Evolutionary conservation across 1,140 invertebrate species (phyloP).

Genomic region (Sycophila sp.): DNA sequence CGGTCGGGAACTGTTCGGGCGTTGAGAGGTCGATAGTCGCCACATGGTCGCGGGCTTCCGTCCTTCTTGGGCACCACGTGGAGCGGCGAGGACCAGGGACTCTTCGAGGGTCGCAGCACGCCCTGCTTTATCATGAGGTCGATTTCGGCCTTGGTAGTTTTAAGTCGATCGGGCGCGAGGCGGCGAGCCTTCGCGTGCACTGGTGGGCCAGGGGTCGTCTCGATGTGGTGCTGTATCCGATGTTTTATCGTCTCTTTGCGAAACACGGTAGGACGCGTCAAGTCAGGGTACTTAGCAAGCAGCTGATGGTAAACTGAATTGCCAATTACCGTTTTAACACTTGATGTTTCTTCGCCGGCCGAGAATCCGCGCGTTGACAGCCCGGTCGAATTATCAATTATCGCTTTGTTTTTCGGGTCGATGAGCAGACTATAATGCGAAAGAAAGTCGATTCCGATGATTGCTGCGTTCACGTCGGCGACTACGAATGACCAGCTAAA

Average conservation of each 20-base stretch:
- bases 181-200: slow-evolving; percentile 48
- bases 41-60: slow-evolving; percentile 59
- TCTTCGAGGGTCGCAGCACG: slow-evolving; percentile 44
- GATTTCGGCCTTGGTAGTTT: slow-evolving; percentile 1
- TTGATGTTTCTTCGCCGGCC: not conserved
- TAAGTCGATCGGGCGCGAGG: slow-evolving; percentile 21
- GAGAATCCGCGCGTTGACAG: not conserved
- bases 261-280: slow-evolving; percentile 44
- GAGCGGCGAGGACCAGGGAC: slow-evolving; percentile 60
- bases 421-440: slow-evolving; percentile 47
- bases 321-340: not conserved
- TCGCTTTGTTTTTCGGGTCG: slow-evolving; percentile 42
- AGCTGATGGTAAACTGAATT: slow-evolving; percentile 37
- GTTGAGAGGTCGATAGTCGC: slow-evolving; percentile 66
- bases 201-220: slow-evolving; percentile 54
- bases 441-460: slow-evolving; percentile 47
- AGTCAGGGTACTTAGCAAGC: slow-evolving; percentile 41
- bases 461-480: slow-evolving; percentile 30
- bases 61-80: slow-evolving; percentile 61
- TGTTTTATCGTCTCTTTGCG: not conserved
- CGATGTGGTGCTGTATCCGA: slow-evolving; percentile 42
- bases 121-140: slow-evolving; percentile 41
- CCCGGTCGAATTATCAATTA: slow-evolving; percentile 46
- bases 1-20: slow-evolving; percentile 44
- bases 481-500: slow-evolving; percentile 37